Evolutionary conservation across 2,888 invertebrate genomes (phyloP).

Genomic region (Zonitis immaculata): DNA sequence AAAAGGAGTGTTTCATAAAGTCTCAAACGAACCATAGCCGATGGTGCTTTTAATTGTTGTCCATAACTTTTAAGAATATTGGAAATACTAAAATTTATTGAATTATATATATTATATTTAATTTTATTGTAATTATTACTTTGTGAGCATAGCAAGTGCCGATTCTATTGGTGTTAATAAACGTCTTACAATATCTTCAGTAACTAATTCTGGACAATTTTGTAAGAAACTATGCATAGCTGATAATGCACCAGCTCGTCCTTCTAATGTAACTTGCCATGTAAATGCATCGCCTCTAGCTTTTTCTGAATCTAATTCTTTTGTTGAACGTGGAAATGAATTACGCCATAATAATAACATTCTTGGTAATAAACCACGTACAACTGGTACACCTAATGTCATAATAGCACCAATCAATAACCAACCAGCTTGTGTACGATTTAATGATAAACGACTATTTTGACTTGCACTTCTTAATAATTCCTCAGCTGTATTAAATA

Average conservation of each 20-base stretch:
- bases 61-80: constrained; percentile 84
- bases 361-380: constrained; percentile 84
- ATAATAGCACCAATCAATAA: constrained; percentile 93
- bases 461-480: constrained; percentile 92
- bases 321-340: constrained; percentile 93
- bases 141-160: constrained; percentile 89
- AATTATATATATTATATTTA: not conserved
- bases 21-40: constrained; percentile 87
- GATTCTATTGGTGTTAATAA: constrained; percentile 90
- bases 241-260: constrained; percentile 91
- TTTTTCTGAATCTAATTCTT: constrained; percentile 96
- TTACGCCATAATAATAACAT: constrained; percentile 96
- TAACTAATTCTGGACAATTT: constrained; percentile 85
- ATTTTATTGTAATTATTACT: constrained; percentile 56
- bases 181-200: constrained; percentile 86
- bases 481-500: constrained; percentile 97
- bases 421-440: constrained; percentile 97
- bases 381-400: constrained; percentile 90
- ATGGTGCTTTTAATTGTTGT: constrained; percentile 88
- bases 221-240: constrained; percentile 91
- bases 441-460: constrained; percentile 90
- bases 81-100: constrained; percentile 60
- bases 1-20: constrained; percentile 83
- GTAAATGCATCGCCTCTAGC: constrained; percentile 95
- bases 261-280: constrained; percentile 98